Percentiles rank a stretch among this genome's conserved stretches.
phyloP scores from a whole-genome alignment of 2,113 vertebrate genomes.

The Grallaria varia region DNA sequence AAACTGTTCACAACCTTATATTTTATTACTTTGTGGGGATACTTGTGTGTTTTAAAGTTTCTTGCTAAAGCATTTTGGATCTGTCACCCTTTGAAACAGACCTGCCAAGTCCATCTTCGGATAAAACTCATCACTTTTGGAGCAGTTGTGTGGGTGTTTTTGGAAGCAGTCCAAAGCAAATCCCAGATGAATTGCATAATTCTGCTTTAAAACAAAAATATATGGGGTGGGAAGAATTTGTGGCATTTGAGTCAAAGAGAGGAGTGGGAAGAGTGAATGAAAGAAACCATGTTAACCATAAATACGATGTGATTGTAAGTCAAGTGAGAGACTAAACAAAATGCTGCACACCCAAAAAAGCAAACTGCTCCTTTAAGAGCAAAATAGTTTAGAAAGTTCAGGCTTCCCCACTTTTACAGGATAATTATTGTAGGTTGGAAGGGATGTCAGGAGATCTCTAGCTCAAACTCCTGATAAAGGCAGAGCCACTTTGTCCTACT shows the following conservation, averaged over 20 bases:
- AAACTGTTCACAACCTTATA: not conserved
- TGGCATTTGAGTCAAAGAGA: not conserved
- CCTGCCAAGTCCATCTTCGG: not conserved
- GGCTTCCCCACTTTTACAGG: not conserved
- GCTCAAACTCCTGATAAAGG: not conserved
- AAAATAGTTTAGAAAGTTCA: not conserved
- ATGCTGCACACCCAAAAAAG: not conserved
- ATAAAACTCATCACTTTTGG: conserved; percentile 24
- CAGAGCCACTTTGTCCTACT: not conserved
- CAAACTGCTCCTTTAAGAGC: not conserved
- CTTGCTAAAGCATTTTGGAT: conserved; percentile 3
- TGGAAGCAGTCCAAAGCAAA: conserved; percentile 54
- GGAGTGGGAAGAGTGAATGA: not conserved
- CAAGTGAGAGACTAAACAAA: not conserved
- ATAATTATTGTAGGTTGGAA: not conserved
- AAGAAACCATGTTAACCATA: not conserved
- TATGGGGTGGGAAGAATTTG: not conserved
- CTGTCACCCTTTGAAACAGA: not conserved
- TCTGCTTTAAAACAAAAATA: conserved; percentile 27
- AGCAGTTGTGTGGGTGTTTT: conserved; percentile 22
- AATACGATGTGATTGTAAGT: not conserved
- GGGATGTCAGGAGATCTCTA: not conserved
- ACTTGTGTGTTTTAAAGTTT: not conserved
- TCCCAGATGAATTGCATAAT: conserved; percentile 1
- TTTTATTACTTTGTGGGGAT: not conserved